Percentiles rank a stretch among this genome's conserved stretches.
These are phyloP conservation scores for Cebidichthys violaceus DNA, from an alignment of 2,113 vertebrate species.

Conservation along the genomic window DNA sequence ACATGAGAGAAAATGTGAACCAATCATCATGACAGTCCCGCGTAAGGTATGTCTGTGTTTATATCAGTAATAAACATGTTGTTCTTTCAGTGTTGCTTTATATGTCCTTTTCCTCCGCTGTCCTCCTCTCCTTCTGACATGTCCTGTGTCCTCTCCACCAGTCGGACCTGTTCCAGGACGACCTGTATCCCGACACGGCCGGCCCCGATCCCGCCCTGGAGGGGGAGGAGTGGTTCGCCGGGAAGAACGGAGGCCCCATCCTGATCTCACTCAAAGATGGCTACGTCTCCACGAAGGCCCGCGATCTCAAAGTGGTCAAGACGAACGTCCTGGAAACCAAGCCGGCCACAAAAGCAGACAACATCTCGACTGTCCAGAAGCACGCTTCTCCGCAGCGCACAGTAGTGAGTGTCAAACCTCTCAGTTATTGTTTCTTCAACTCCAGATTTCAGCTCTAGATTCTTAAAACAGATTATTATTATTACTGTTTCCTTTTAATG, in stretches of 20 bases:
- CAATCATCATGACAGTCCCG: slow-evolving; percentile 98
- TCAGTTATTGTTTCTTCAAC: background rate
- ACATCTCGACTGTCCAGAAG: slow-evolving; percentile 85
- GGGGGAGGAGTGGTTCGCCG: slow-evolving; percentile 96
- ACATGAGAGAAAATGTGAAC: slow-evolving; percentile 98
- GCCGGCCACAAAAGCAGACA: slow-evolving; percentile 88
- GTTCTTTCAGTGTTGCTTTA: background rate
- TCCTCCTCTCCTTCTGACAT: background rate
- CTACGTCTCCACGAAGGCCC: slow-evolving; percentile 94
- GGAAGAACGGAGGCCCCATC: slow-evolving; percentile 92
- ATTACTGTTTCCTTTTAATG: background rate
- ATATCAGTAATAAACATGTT: background rate
- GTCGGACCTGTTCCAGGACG: slow-evolving; percentile 99
- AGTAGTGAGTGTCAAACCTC: slow-evolving; percentile 72
- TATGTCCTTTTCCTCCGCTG: background rate
- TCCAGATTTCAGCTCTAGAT: background rate
- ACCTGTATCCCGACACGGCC: slow-evolving; percentile 94
- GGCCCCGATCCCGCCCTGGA: slow-evolving; percentile 94
- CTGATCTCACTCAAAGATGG: slow-evolving; percentile 96
- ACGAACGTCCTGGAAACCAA: slow-evolving; percentile 95
- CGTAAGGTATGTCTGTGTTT: slow-evolving; percentile 88
- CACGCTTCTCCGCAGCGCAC: slow-evolving; percentile 76
- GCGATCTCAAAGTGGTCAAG: slow-evolving; percentile 96
- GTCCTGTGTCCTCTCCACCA: slow-evolving; percentile 66
- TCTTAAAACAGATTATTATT: background rate